Conservation (phyloP, 2,888 invertebrate species). For the Idaea aversata region DNA sequence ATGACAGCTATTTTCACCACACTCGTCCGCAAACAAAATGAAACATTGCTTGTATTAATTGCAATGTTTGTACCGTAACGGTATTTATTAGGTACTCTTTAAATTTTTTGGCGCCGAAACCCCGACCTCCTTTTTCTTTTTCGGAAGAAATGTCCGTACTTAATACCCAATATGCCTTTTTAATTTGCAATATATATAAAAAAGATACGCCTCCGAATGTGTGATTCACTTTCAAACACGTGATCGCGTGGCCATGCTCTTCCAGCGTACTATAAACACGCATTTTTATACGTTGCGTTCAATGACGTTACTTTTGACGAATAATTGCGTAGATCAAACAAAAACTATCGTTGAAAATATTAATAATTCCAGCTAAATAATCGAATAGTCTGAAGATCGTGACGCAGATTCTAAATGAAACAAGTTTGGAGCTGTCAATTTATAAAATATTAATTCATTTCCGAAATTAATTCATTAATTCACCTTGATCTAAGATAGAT, state of each 20-base stretch:
- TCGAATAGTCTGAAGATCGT: not conserved
- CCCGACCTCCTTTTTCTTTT: constrained; percentile 1
- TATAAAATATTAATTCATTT: constrained; percentile 8
- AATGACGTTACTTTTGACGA: not conserved
- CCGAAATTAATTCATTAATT: constrained; percentile 11
- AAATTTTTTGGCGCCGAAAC: not conserved
- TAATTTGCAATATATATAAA: not conserved
- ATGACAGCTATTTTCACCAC: not conserved
- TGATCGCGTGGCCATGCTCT: not conserved
- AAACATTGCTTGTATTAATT: not conserved
- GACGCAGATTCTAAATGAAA: constrained; percentile 4
- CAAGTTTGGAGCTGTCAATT: constrained; percentile 7
- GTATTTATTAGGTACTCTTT: not conserved
- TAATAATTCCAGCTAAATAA: not conserved
- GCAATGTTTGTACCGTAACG: not conserved
- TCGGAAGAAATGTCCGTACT: not conserved
- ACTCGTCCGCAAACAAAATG: not conserved
- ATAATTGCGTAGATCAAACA: not conserved
- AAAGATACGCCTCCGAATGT: not conserved
- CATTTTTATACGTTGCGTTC: not conserved
- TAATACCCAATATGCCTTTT: not conserved
- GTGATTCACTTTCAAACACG: not conserved
- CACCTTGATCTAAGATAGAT: not conserved
- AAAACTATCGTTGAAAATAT: not conserved
- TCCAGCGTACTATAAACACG: not conserved